Conservation (phyloP, 2,113 vertebrate species). For the Siniperca knerii region DNA sequence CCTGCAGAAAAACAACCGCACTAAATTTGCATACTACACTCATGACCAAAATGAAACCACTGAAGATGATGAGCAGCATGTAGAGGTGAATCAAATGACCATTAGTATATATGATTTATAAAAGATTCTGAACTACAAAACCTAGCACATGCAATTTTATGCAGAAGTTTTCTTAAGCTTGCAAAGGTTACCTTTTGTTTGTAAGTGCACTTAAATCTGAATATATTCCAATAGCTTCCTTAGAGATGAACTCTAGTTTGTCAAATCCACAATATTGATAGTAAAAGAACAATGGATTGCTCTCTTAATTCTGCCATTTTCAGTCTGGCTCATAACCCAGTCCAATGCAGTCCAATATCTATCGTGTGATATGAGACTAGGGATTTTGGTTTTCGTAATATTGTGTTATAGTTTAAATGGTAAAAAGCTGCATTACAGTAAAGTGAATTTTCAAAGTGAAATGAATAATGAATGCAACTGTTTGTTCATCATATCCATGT, state of each 20-base stretch:
- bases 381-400: neutral
- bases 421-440: neutral
- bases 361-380: neutral
- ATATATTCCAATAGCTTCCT: neutral
- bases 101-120: neutral
- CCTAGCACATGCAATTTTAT: neutral
- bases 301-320: neutral
- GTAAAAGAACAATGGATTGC: neutral
- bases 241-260: neutral
- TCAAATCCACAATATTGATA: neutral
- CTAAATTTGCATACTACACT: neutral
- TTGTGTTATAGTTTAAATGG: neutral
- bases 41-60: constrained; percentile 1
- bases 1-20: neutral
- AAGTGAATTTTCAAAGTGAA: neutral
- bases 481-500: neutral
- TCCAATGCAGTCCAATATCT: neutral
- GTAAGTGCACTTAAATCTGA: constrained; percentile 42
- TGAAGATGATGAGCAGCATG: neutral
- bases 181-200: neutral
- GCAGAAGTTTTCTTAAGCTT: neutral
- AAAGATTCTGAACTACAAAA: neutral
- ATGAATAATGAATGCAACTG: neutral
- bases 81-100: neutral
- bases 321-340: neutral